phyloP scores from a whole-genome alignment of 2,888 invertebrate species.

The Sesia bembeciformis region DNA sequence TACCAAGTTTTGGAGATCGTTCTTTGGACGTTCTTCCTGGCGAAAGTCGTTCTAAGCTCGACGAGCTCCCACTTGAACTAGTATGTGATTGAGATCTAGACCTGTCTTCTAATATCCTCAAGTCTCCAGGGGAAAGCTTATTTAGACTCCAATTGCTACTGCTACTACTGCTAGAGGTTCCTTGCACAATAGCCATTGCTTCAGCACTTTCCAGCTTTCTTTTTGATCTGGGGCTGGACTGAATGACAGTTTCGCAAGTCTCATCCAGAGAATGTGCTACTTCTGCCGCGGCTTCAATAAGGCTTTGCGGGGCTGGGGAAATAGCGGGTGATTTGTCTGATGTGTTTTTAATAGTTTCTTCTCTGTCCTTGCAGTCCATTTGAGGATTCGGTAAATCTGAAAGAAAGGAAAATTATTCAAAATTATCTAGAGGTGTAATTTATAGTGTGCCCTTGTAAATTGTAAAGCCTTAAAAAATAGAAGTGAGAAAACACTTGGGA shows the following conservation, averaged over 20 bases:
- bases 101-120: constrained; percentile 60
- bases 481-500: not conserved
- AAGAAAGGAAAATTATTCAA: not conserved
- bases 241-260: constrained; percentile 79
- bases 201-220: constrained; percentile 65
- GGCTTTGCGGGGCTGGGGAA: constrained; percentile 50
- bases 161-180: constrained; percentile 66
- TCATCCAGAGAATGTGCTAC: constrained; percentile 79
- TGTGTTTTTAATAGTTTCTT: constrained; percentile 9
- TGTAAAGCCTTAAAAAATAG: not conserved
- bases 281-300: constrained; percentile 79
- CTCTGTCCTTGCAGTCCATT: constrained; percentile 32
- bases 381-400: constrained; percentile 16
- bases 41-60: constrained; percentile 63
- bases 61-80: constrained; percentile 68
- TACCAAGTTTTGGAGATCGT: constrained; percentile 64
- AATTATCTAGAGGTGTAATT: not conserved
- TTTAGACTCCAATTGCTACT: constrained; percentile 72
- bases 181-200: constrained; percentile 59
- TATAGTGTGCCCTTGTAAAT: not conserved
- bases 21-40: constrained; percentile 68
- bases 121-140: constrained; percentile 65
- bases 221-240: constrained; percentile 74
- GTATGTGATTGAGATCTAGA: constrained; percentile 67
- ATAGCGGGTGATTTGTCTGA: constrained; percentile 29